Evolutionary conservation across 2,113 vertebrate species (phyloP).

Genomic region (Hymenochirus boettgeri): DNA sequence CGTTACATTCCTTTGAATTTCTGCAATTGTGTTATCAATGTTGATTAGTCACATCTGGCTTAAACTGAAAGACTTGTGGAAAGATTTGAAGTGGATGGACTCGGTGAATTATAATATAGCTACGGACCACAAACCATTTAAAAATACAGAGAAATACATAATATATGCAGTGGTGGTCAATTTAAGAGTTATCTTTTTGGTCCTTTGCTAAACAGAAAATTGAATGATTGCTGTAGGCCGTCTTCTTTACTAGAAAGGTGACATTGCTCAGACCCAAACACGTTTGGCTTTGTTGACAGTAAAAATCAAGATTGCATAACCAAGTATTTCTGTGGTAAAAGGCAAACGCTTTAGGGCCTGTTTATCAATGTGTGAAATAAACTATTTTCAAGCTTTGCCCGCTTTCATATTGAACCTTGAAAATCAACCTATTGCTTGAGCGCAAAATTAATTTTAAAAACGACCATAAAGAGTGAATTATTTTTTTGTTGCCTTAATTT

Average conservation of each 20-base stretch:
- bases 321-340: slow-evolving; percentile 28
- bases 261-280: slow-evolving; percentile 22
- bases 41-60: slow-evolving; percentile 41
- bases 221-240: slow-evolving; percentile 30
- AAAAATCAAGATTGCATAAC: slow-evolving; percentile 30
- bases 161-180: slow-evolving; percentile 21
- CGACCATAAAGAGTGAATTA: no score
- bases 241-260: slow-evolving; percentile 44
- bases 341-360: background rate
- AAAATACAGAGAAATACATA: slow-evolving; percentile 37
- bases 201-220: slow-evolving; percentile 32
- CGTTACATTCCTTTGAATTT: slow-evolving; percentile 48
- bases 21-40: slow-evolving; percentile 47
- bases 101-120: slow-evolving; percentile 42
- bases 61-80: slow-evolving; percentile 33
- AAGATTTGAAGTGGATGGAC: slow-evolving; percentile 41
- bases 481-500: no score
- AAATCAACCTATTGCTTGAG: no score
- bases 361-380: no score
- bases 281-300: slow-evolving; percentile 34
- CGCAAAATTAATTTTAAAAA: no score
- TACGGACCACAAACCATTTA: slow-evolving; percentile 41
- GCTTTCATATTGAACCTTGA: no score
- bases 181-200: slow-evolving; percentile 36
- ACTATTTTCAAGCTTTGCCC: no score